Conservation (phyloP, 1,140 invertebrate genomes). For the Hyles vespertilio region DNA sequence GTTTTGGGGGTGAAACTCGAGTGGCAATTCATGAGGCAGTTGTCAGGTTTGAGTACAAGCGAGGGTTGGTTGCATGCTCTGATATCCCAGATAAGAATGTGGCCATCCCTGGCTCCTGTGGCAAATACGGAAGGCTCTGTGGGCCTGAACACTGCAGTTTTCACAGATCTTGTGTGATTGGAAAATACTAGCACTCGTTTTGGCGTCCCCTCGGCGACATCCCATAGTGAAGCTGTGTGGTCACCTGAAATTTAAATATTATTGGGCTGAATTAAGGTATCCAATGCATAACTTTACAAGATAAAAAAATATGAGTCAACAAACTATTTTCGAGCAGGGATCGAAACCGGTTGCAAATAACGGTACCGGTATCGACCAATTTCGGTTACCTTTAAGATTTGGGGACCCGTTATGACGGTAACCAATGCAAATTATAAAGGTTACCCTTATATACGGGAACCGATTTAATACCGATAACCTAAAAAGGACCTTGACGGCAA, state of each 20-base stretch:
- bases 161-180: conserved; percentile 87
- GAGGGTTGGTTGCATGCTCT: conserved; percentile 69
- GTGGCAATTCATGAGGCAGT: conserved; percentile 79
- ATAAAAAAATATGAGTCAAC: too few species aligned
- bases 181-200: conserved; percentile 78
- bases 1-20: conserved; percentile 67
- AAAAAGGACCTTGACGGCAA: too few species aligned
- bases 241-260: conserved; percentile 77
- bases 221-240: conserved; percentile 86
- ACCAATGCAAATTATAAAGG: too few species aligned
- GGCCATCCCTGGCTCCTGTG: conserved; percentile 89
- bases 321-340: too few species aligned
- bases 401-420: too few species aligned
- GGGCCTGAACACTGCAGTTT: conserved; percentile 83
- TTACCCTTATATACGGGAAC: too few species aligned
- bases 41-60: conserved; percentile 77
- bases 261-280: too few species aligned
- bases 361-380: too few species aligned
- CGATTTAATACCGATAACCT: too few species aligned
- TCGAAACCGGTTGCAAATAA: too few species aligned
- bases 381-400: too few species aligned
- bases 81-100: conserved; percentile 90
- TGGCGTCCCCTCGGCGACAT: conserved; percentile 70
- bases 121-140: conserved; percentile 86
- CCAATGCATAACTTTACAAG: too few species aligned